These are phyloP conservation scores for Holothuria scabra DNA, from an alignment of 53 echinoderm and acorn worm genomes.

Conservation along the genomic window DNA sequence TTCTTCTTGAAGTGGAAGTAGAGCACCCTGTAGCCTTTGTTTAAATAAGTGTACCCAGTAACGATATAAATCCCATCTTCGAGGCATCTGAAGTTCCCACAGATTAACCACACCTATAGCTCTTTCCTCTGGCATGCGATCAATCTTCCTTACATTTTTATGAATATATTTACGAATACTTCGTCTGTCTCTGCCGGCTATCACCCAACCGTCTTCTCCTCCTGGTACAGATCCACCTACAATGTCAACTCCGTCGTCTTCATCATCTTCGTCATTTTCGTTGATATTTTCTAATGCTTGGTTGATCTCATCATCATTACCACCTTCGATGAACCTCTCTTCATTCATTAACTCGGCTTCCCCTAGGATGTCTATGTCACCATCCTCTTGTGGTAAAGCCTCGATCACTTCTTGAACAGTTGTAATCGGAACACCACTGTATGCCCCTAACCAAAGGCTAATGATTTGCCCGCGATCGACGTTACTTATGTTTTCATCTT, in stretches of 20 bases:
- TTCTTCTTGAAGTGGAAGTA: constrained; percentile 58
- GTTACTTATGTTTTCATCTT: constrained; percentile 2
- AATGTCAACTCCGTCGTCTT: constrained; percentile 37
- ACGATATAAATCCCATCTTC: constrained; percentile 83
- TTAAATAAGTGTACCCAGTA: constrained; percentile 71
- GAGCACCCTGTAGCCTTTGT: constrained; percentile 25
- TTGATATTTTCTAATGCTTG: background rate
- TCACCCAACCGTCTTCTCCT: constrained; percentile 56
- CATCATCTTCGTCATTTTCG: constrained; percentile 43
- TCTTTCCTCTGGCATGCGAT: constrained; percentile 61
- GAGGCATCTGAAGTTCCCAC: constrained; percentile 61
- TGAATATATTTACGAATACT: constrained; percentile 46
- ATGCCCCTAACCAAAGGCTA: constrained; percentile 12
- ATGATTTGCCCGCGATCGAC: constrained; percentile 15
- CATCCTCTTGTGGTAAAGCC: constrained; percentile 41
- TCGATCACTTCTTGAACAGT: background rate
- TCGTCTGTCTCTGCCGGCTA: constrained; percentile 3
- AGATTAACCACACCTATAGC: constrained; percentile 58
- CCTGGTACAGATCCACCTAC: background rate
- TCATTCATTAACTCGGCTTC: constrained; percentile 69
- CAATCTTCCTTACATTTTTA: constrained; percentile 59
- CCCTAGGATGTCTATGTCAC: constrained; percentile 63
- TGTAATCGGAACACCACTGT: constrained; percentile 19
- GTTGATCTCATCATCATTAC: constrained; percentile 43
- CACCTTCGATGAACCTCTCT: constrained; percentile 67